Evolutionary conservation across 1,140 invertebrate species (phyloP).

Genomic region (Drosophila pseudoobscura): DNA sequence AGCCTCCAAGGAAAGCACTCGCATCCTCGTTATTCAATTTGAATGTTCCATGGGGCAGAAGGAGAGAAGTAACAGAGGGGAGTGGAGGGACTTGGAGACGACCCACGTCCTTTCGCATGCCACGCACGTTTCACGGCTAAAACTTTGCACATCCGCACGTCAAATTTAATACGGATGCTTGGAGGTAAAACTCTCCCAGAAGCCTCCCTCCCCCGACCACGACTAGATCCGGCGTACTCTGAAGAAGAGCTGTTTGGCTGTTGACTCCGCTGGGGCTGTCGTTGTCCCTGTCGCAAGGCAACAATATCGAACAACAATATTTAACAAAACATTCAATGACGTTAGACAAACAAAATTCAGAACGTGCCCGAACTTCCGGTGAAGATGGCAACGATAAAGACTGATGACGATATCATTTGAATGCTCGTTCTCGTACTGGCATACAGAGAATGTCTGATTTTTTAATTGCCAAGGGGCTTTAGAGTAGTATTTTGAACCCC

Average conservation of each 20-base stretch:
- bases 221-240: conserved; percentile 10
- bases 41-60: conserved; percentile 20
- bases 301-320: conserved; percentile 24
- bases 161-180: conserved; percentile 54
- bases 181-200: conserved; percentile 14
- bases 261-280: conserved; percentile 5
- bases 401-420: conserved; percentile 40
- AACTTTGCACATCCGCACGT: conserved; percentile 62
- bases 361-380: conserved; percentile 46
- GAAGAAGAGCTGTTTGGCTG: conserved; percentile 28
- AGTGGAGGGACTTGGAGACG: conserved; percentile 3
- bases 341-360: conserved; percentile 42
- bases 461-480: not conserved
- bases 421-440: not conserved
- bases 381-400: conserved; percentile 14
- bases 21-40: conserved; percentile 49
- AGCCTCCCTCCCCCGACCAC: not conserved
- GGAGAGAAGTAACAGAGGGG: not conserved
- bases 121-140: conserved; percentile 58
- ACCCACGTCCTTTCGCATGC: conserved; percentile 37
- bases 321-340: conserved; percentile 48
- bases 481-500: too few relatives aligned
- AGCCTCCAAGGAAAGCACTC: conserved; percentile 19
- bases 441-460: conserved; percentile 7
- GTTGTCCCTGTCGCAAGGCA: not conserved